Evolutionary conservation across 2,797 vertebrate genomes (phyloP).

Genomic region (Micropoecilia bifurca): DNA sequence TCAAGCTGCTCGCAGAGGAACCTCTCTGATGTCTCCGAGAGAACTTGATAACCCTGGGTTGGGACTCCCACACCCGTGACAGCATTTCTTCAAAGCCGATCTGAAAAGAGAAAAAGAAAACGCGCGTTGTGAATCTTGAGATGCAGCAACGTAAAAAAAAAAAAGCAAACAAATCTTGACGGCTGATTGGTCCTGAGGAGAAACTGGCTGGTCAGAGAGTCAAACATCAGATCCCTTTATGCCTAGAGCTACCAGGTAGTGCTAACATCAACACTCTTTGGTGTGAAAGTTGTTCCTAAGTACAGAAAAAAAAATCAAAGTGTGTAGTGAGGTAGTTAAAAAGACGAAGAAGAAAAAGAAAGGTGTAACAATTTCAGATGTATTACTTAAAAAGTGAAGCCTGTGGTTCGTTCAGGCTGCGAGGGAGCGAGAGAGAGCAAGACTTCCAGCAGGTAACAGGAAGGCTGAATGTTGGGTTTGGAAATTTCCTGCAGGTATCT

Average conservation of each 20-base stretch:
- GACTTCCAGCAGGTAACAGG: neutral
- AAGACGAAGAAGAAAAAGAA: neutral
- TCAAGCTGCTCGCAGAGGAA: conserved; percentile 81
- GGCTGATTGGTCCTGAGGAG: neutral
- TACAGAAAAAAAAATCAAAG: neutral
- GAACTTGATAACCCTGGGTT: conserved; percentile 85
- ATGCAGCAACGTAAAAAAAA: neutral
- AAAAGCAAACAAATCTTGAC: neutral
- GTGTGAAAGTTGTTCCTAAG: neutral
- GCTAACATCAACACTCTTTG: neutral
- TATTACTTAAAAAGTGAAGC: neutral
- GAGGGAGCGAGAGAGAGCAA: neutral
- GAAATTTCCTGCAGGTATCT: neutral
- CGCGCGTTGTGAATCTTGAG: conserved; percentile 34
- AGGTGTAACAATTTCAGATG: neutral
- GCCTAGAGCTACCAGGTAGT: neutral
- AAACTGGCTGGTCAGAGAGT: neutral
- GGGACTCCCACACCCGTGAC: conserved; percentile 76
- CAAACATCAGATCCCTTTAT: neutral
- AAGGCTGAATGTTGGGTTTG: neutral
- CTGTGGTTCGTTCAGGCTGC: neutral
- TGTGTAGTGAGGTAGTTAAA: neutral
- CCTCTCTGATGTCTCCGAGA: conserved; percentile 86
- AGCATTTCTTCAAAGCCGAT: conserved; percentile 81
- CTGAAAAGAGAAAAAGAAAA: conserved; percentile 58